These are phyloP conservation scores for Aythya baeri DNA, from an alignment of 2,113 vertebrate genomes.

Conservation along the genomic window DNA sequence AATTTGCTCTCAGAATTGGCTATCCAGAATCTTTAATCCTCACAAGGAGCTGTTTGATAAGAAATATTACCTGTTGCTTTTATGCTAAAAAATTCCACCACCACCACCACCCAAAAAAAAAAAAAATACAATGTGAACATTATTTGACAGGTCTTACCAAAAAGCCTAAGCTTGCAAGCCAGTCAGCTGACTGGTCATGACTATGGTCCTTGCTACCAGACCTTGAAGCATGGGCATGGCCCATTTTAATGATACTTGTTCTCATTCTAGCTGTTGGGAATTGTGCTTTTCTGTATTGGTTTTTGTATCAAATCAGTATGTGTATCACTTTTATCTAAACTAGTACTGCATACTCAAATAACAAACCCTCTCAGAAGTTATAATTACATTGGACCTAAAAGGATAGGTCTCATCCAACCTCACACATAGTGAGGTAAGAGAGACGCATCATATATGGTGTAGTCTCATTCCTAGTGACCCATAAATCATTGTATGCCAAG, in stretches of 20 bases:
- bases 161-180: background rate
- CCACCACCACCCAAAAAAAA: background rate
- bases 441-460: background rate
- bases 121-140: background rate
- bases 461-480: background rate
- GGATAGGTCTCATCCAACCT: background rate
- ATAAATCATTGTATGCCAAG: background rate
- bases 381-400: background rate
- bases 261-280: background rate
- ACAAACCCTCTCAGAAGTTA: background rate
- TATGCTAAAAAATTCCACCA: background rate
- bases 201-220: too few species aligned
- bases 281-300: background rate
- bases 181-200: background rate
- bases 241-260: background rate
- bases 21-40: background rate
- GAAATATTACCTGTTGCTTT: background rate
- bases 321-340: background rate
- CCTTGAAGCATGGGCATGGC: background rate
- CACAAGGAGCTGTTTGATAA: background rate
- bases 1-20: too few species aligned
- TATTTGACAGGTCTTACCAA: background rate
- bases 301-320: background rate
- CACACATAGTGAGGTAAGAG: background rate
- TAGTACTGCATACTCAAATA: background rate